Conservation (phyloP, 2,888 invertebrate genomes). For the Machimus atricapillus region DNA sequence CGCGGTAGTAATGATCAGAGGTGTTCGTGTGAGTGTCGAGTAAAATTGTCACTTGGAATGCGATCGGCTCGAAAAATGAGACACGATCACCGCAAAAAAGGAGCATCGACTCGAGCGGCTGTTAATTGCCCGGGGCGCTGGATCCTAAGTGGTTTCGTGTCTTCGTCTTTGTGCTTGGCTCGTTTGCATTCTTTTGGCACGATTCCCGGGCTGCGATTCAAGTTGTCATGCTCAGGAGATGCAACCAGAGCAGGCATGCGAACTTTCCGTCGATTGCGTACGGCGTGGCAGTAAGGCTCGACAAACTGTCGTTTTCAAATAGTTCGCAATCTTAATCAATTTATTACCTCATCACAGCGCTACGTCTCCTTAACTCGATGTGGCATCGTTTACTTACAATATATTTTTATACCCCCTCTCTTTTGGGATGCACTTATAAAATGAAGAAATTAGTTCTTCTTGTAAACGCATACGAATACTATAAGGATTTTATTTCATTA, state of each 20-base stretch:
- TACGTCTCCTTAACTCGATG: not conserved
- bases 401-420: not conserved
- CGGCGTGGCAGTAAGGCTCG: not conserved
- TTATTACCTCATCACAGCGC: not conserved
- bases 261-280: not conserved
- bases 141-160: slow-evolving; percentile 37
- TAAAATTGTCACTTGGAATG: slow-evolving; percentile 30
- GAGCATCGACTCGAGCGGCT: not conserved
- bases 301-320: not conserved
- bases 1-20: slow-evolving; percentile 20
- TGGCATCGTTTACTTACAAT: not conserved
- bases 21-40: slow-evolving; percentile 36
- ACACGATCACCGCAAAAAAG: slow-evolving; percentile 29
- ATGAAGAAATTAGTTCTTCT: not conserved
- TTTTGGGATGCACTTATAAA: not conserved
- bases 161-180: not conserved
- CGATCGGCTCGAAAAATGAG: slow-evolving; percentile 27
- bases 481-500: too few relatives aligned
- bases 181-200: not conserved
- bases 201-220: not conserved
- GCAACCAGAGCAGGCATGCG: slow-evolving; percentile 13
- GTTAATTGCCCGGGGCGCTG: slow-evolving; percentile 30
- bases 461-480: not conserved
- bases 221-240: slow-evolving; percentile 11
- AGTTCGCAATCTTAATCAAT: not conserved